A percentile compares a stretch with the other conserved stretches of the same genome.
Conservation (phyloP, 2,797 vertebrate species). For the Falco columbarius region DNA sequence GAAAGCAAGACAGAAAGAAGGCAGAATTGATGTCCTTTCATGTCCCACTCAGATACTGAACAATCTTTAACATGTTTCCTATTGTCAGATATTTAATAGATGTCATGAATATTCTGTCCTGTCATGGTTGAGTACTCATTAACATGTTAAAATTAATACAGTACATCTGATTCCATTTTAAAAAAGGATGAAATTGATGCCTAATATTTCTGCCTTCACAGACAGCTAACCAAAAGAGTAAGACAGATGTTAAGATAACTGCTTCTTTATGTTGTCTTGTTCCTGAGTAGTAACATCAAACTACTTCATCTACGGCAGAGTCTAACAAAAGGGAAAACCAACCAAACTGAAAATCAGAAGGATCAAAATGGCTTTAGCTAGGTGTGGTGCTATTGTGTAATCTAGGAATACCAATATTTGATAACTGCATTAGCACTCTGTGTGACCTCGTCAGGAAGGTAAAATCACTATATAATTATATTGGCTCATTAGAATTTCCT, state of each 20-base stretch:
- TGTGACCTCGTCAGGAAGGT: slow-evolving; percentile 41
- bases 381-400: neutral
- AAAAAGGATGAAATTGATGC: slow-evolving; percentile 24
- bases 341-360: neutral
- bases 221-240: neutral
- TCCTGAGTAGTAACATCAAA: neutral
- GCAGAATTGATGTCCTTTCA: neutral
- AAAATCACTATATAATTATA: slow-evolving; percentile 41
- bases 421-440: slow-evolving; percentile 45
- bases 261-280: neutral
- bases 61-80: neutral
- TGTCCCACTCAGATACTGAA: neutral
- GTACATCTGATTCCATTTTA: slow-evolving; percentile 1
- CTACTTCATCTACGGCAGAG: neutral
- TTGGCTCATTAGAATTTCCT: slow-evolving; percentile 47
- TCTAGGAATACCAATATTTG: neutral
- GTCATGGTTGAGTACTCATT: slow-evolving; percentile 16
- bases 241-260: slow-evolving; percentile 15
- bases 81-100: slow-evolving; percentile 10
- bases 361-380: neutral
- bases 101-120: neutral
- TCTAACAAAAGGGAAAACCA: neutral
- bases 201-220: slow-evolving; percentile 21
- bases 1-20: neutral
- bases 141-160: slow-evolving; percentile 31